These are phyloP conservation scores for Holotrichia oblita DNA, from an alignment of 1,140 invertebrate species.

Conservation along the genomic window DNA sequence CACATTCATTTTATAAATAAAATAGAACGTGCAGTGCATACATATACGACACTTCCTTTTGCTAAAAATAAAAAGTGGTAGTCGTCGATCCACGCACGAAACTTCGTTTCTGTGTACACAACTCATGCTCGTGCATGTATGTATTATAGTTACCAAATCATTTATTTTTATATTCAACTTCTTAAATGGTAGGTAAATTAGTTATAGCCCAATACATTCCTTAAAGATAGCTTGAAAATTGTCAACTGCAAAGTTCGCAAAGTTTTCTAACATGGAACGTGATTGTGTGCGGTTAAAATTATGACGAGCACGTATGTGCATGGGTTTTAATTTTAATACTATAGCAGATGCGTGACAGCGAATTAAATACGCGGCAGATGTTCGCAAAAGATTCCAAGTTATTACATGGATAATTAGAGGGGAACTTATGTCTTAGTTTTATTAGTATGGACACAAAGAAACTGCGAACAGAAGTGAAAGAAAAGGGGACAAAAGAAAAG, in stretches of 20 bases:
- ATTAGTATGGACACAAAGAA: not conserved
- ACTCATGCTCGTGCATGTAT: not conserved
- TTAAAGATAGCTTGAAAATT: not conserved
- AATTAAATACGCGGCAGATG: conserved; percentile 20
- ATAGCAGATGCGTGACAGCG: conserved; percentile 7
- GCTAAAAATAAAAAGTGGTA: conserved; percentile 23
- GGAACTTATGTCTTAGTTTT: conserved; percentile 5
- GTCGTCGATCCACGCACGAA: conserved; percentile 1
- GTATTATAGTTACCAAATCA: not conserved
- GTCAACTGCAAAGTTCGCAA: not conserved
- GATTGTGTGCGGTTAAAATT: not conserved
- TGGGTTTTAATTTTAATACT: not conserved
- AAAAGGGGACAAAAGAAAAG: not conserved
- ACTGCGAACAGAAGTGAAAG: not conserved
- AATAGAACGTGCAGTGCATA: conserved; percentile 21
- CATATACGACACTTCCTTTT: conserved; percentile 26
- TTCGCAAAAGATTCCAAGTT: not conserved
- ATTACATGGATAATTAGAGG: conserved; percentile 34
- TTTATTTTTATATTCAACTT: not conserved
- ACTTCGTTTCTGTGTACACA: not conserved
- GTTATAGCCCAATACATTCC: not conserved
- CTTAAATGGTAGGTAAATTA: not conserved
- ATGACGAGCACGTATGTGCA: not conserved
- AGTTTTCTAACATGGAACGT: not conserved
- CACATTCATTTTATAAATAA: conserved; percentile 28